Percentiles rank a stretch among this genome's conserved stretches.
Evolutionary conservation across 2,797 vertebrate genomes (phyloP).

Genomic region (Epinephelus awoara): DNA sequence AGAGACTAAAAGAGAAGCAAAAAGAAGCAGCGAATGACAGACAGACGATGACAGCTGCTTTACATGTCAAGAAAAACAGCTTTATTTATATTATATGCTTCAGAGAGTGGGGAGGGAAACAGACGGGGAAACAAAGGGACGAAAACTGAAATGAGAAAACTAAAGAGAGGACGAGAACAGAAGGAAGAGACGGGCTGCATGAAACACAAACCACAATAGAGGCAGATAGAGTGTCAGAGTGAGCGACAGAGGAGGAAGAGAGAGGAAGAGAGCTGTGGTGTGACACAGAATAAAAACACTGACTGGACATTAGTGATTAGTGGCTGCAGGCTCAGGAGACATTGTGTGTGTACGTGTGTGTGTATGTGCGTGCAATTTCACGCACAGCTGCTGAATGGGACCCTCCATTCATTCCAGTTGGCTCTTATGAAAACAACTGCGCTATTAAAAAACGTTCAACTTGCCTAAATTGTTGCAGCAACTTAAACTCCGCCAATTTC

Average conservation of each 20-base stretch:
- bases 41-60: background rate
- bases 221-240: background rate
- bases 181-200: background rate
- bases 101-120: constrained; percentile 2
- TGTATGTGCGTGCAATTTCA: background rate
- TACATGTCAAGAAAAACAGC: constrained; percentile 4
- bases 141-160: constrained; percentile 10
- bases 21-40: constrained; percentile 8
- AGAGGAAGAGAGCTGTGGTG: background rate
- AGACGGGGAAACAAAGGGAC: background rate
- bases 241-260: background rate
- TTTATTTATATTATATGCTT: constrained; percentile 22
- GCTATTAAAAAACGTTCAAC: constrained; percentile 8
- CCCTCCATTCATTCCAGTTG: constrained; percentile 4
- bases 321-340: background rate
- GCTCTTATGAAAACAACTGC: background rate
- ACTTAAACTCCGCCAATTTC: constrained; percentile 1
- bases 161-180: background rate
- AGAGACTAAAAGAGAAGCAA: background rate
- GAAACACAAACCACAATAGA: background rate
- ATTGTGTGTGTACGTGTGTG: background rate
- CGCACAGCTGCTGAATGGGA: background rate
- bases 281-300: constrained; percentile 8
- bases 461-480: background rate
- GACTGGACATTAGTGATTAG: constrained; percentile 35